Percentiles rank a stretch among this genome's conserved stretches.
phyloP scores from a whole-genome alignment of 2,113 vertebrate species.

The Petromus typicus region DNA sequence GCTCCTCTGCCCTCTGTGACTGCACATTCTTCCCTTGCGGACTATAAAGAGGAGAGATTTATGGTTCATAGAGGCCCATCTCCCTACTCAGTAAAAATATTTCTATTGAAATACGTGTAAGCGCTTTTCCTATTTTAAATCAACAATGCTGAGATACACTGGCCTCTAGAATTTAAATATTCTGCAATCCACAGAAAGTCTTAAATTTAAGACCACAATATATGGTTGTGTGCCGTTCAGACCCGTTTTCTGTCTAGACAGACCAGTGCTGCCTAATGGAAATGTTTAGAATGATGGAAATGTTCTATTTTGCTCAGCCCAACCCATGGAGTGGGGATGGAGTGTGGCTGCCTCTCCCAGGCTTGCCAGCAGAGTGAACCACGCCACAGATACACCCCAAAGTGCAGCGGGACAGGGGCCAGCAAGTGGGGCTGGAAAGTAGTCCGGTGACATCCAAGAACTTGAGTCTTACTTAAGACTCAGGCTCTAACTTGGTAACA shows the following conservation, averaged over 20 bases:
- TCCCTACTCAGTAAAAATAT: constrained; percentile 46
- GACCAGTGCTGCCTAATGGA: not conserved
- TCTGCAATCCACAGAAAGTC: not conserved
- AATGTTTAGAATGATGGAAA: not conserved
- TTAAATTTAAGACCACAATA: constrained; percentile 51
- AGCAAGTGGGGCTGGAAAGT: not conserved
- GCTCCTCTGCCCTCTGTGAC: constrained; percentile 62
- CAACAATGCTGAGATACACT: constrained; percentile 58
- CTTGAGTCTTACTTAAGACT: not conserved
- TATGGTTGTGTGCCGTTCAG: not conserved
- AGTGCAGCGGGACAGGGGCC: not conserved
- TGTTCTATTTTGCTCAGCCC: not conserved
- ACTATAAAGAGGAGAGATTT: constrained; percentile 72
- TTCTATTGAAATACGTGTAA: constrained; percentile 29
- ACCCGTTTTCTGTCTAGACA: constrained; percentile 54
- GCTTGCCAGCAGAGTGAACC: not conserved
- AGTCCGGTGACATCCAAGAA: not conserved
- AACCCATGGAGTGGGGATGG: not conserved
- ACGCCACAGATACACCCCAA: not conserved
- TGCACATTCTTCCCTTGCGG: constrained; percentile 51
- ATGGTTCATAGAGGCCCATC: constrained; percentile 50
- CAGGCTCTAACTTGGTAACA: not conserved
- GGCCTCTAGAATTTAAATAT: constrained; percentile 54
- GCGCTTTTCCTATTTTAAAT: constrained; percentile 66
- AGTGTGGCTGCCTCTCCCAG: too few relatives aligned